Percentiles rank a stretch among this genome's conserved stretches.
These are phyloP conservation scores for Alosa alosa DNA, from an alignment of 2,113 vertebrate species.

Conservation along the genomic window DNA sequence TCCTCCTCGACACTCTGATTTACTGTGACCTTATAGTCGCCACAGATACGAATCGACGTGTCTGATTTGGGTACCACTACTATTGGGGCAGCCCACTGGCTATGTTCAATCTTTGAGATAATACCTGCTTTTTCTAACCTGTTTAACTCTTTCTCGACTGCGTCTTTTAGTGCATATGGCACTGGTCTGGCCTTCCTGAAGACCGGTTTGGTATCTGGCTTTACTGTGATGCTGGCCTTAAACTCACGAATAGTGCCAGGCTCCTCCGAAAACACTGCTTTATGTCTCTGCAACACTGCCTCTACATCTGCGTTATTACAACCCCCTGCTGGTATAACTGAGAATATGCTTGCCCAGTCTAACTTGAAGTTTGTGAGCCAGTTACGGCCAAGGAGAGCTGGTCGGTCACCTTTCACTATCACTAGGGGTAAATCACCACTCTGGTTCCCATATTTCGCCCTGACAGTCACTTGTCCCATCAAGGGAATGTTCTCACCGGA, in stretches of 20 bases:
- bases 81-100: slow-evolving; percentile 29
- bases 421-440: not conserved
- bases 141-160: slow-evolving; percentile 25
- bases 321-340: too few species aligned
- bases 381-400: too few species aligned
- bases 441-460: not conserved
- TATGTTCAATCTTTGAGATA: not conserved
- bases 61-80: slow-evolving; percentile 29
- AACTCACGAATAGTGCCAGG: slow-evolving; percentile 6
- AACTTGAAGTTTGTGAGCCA: too few species aligned
- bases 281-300: not conserved
- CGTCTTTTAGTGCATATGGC: slow-evolving; percentile 33
- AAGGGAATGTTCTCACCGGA: not conserved
- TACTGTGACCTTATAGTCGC: slow-evolving; percentile 8
- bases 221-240: slow-evolving; percentile 10
- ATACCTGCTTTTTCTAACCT: slow-evolving; percentile 20
- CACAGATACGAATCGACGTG: slow-evolving; percentile 24
- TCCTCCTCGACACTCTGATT: slow-evolving; percentile 19
- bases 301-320: not conserved
- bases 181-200: slow-evolving; percentile 37
- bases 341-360: too few species aligned
- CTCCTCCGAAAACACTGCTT: not conserved
- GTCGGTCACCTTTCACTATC: too few species aligned
- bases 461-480: not conserved
- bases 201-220: slow-evolving; percentile 7